Percentiles rank a stretch among this genome's conserved stretches.
Evolutionary conservation across 2,888 invertebrate species (phyloP).

Genomic region (Drosophila picticornis): DNA sequence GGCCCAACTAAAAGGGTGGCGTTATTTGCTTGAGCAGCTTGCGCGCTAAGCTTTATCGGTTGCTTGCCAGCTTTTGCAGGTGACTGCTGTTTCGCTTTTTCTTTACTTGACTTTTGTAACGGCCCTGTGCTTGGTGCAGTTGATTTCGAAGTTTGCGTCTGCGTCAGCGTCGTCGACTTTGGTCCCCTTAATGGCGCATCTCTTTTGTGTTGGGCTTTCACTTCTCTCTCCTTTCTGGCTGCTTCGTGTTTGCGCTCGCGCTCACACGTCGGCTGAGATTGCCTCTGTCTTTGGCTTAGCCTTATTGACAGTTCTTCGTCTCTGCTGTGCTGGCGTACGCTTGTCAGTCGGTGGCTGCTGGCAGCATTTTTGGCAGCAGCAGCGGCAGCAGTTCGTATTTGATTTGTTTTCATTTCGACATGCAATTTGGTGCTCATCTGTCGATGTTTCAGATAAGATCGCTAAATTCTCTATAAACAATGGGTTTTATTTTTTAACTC

Average conservation of each 20-base stretch:
- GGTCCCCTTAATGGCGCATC: neutral
- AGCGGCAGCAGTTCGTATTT: slow-evolving; percentile 36
- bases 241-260: slow-evolving; percentile 57
- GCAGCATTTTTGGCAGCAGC: neutral
- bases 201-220: slow-evolving; percentile 42
- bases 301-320: slow-evolving; percentile 26
- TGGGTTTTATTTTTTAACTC: slow-evolving; percentile 30
- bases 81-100: slow-evolving; percentile 3
- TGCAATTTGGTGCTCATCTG: slow-evolving; percentile 46
- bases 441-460: slow-evolving; percentile 9
- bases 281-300: slow-evolving; percentile 10
- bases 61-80: neutral
- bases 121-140: slow-evolving; percentile 4
- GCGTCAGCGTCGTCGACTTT: slow-evolving; percentile 7
- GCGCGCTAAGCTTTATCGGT: neutral
- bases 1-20: neutral
- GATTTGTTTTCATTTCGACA: slow-evolving; percentile 48
- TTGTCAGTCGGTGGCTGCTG: neutral
- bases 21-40: neutral
- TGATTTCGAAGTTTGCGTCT: slow-evolving; percentile 3
- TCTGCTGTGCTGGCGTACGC: slow-evolving; percentile 23
- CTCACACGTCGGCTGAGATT: slow-evolving; percentile 42
- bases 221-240: slow-evolving; percentile 49
- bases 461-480: slow-evolving; percentile 31
- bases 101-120: neutral